These are phyloP conservation scores for Drosophila quinaria DNA, from an alignment of 2,888 invertebrate genomes.

Conservation along the genomic window DNA sequence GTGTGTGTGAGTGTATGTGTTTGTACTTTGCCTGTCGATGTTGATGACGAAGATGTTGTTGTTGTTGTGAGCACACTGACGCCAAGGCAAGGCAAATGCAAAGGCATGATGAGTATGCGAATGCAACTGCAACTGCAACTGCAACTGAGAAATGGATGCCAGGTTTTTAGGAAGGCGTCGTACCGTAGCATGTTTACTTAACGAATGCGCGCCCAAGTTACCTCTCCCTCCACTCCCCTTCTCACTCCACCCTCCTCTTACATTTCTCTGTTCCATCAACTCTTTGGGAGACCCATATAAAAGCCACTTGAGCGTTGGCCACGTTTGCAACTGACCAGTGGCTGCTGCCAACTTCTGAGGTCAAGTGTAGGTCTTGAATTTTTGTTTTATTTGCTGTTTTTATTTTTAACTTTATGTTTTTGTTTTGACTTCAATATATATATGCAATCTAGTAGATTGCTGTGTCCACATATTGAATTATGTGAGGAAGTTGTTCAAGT, in stretches of 20 bases:
- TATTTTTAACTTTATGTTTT: neutral
- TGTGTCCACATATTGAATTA: slow-evolving; percentile 60
- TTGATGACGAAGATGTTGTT: slow-evolving; percentile 60
- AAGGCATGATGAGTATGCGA: slow-evolving; percentile 59
- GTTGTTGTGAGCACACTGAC: slow-evolving; percentile 50
- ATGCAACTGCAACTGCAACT: slow-evolving; percentile 45
- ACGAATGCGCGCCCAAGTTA: slow-evolving; percentile 66
- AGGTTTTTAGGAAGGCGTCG: slow-evolving; percentile 79
- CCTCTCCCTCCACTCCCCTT: neutral
- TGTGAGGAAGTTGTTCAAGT: slow-evolving; percentile 65
- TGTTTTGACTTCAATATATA: slow-evolving; percentile 58
- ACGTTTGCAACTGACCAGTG: slow-evolving; percentile 56
- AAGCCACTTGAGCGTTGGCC: slow-evolving; percentile 69
- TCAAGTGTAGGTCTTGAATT: slow-evolving; percentile 66
- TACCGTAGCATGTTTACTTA: slow-evolving; percentile 80
- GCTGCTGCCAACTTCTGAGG: slow-evolving; percentile 58
- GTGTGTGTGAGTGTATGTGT: slow-evolving; percentile 4
- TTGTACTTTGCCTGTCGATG: slow-evolving; percentile 64
- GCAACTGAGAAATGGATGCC: slow-evolving; percentile 45
- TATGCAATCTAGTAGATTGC: slow-evolving; percentile 46
- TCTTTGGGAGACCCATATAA: slow-evolving; percentile 37
- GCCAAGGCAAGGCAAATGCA: slow-evolving; percentile 54
- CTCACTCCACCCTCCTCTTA: too few relatives aligned
- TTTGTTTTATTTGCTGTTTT: slow-evolving; percentile 35
- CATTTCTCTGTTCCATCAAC: slow-evolving; percentile 1